Base-by-base conservation (phyloP, 2,888 invertebrate species). In the Ophion obscuratus region DNA sequence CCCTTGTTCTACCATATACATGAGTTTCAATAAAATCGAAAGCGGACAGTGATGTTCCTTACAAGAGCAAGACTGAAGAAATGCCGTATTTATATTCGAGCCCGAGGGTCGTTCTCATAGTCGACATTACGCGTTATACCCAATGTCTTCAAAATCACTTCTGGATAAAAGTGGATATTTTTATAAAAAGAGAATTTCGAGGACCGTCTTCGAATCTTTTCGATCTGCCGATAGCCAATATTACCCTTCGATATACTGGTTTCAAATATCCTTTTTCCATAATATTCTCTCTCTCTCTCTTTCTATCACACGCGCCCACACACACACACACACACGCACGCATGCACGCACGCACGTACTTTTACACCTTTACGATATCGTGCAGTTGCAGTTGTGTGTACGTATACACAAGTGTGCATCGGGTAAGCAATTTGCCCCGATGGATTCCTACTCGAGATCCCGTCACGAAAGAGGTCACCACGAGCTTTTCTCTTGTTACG, bases 381-480 rank as follows among this genome's bases (percentile, higher is more conserved):
- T 17, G 17, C 53, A 53, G 17, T 10, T 57, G 44, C 73, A 57
- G 40, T 61, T 76, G 24, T 77, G 67, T 67, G 36, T 70, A 62
- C 67, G 40, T 36, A 73, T 64, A 31, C 70, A 20, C 24, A n/a
- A 71, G 70, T 75, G 75, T 64, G 44, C 9, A 73, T 24, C 40
- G 47, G 62, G 64, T 64, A 27, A 73, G 53, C 64, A 64, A 57
- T 61, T 81, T 27, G 10, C 11, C 59, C 17, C 67, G 44, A 76
- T 77, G 57, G 80, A 83, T 83, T 83, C 40, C 44, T 77, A 64
- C 74, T 83, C 77, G 83, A 86, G 81, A 81, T 81, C 59, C 71
- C 66, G 74, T 78, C 83, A 83, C 74, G 77, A 74, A 83, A 81
- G 81, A 73, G 83, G 83, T 83, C 86, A 66, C 70, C 64, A 36